Percentiles rank a stretch among this genome's conserved stretches.
These are phyloP conservation scores for Drosophila baimaii DNA, from an alignment of 1,140 invertebrate species.

Conservation along the genomic window DNA sequence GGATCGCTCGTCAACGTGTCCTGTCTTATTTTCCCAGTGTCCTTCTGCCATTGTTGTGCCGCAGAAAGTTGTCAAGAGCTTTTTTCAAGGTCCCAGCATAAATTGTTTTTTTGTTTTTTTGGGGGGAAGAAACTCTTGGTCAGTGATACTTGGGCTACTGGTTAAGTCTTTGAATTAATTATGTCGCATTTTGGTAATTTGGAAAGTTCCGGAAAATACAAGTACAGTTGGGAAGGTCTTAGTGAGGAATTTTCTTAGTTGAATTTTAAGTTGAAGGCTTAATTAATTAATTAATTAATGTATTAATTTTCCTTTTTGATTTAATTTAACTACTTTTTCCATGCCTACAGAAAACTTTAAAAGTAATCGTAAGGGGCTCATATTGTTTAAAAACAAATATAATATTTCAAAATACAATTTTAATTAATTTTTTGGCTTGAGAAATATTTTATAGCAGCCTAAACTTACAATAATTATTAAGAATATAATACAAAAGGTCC, in stretches of 20 bases:
- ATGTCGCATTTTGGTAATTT: constrained; percentile 8
- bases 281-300: background rate
- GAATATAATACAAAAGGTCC: no score
- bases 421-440: no score
- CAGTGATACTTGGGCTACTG: constrained; percentile 32
- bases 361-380: no score
- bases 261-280: background rate
- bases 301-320: background rate
- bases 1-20: constrained; percentile 35
- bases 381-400: no score
- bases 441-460: no score
- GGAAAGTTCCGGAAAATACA: background rate
- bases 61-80: constrained; percentile 39
- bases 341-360: no score
- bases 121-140: constrained; percentile 5
- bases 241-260: no score
- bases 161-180: constrained; percentile 26
- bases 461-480: no score
- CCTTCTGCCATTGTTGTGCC: constrained; percentile 34
- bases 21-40: constrained; percentile 40
- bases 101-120: constrained; percentile 17
- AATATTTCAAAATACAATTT: no score
- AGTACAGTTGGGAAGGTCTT: background rate
- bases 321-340: background rate
- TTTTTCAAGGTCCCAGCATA: constrained; percentile 32